Evolutionary conservation across 2,888 invertebrate species (phyloP).

Genomic region (Agrotis ipsilon): DNA sequence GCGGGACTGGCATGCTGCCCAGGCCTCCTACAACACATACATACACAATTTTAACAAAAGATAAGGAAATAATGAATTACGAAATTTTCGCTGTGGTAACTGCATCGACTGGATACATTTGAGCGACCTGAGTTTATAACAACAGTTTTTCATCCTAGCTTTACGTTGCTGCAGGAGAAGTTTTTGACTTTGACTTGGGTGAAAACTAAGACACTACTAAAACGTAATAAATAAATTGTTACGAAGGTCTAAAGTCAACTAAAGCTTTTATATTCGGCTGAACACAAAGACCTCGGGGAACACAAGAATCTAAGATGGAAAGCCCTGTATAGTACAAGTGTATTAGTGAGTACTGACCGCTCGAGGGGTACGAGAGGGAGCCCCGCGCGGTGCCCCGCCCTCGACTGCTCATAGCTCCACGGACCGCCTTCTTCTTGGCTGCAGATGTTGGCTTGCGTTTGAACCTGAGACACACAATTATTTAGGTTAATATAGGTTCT

Average conservation of each 20-base stretch:
- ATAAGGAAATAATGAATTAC: too few species aligned
- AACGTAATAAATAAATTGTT: too few species aligned
- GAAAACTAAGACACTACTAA: too few species aligned
- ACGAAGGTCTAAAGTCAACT: too few species aligned
- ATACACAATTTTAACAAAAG: neutral
- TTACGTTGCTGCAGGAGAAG: too few species aligned
- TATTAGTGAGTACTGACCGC: constrained; percentile 16
- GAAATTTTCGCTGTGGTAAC: too few species aligned
- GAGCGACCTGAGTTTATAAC: too few species aligned
- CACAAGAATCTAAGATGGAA: neutral
- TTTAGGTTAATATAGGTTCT: neutral
- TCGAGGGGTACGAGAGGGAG: constrained; percentile 1
- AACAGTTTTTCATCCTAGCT: too few species aligned
- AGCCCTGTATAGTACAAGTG: neutral
- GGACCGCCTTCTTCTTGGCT: constrained; percentile 79
- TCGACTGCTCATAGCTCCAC: constrained; percentile 65
- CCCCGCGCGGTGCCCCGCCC: constrained; percentile 43
- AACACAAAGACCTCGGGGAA: neutral
- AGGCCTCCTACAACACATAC: constrained; percentile 53
- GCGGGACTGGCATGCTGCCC: constrained; percentile 85
- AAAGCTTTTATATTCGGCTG: too few species aligned
- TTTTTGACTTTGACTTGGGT: too few species aligned
- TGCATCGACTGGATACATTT: too few species aligned
- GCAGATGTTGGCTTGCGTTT: constrained; percentile 78
- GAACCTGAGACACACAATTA: constrained; percentile 67